Conservation (phyloP, 2,113 vertebrate genomes). For the Vanacampus margaritifer region DNA sequence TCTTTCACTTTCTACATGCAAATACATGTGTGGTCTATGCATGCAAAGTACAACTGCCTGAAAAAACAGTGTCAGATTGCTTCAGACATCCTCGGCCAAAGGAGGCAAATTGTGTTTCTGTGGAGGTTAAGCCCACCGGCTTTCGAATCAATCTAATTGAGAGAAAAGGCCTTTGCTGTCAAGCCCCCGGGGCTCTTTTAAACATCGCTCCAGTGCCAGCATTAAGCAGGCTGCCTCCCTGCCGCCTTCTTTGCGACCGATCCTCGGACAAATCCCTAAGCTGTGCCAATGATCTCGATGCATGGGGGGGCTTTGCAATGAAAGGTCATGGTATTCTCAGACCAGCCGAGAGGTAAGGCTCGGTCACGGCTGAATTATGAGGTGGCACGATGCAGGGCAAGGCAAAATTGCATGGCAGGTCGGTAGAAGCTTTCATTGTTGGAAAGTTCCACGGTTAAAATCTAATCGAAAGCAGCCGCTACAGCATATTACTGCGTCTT, state of each 20-base stretch:
- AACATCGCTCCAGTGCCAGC: conserved; percentile 45
- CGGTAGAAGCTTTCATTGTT: conserved; percentile 17
- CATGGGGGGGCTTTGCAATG: conserved; percentile 49
- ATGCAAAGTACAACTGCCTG: conserved; percentile 8
- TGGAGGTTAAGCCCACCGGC: conserved; percentile 49
- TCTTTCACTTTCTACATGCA: conserved; percentile 17
- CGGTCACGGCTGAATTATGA: conserved; percentile 56
- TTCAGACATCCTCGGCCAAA: conserved; percentile 47
- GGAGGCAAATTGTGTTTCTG: conserved; percentile 49
- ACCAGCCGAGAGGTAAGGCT: conserved; percentile 32
- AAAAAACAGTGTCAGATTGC: conserved; percentile 31
- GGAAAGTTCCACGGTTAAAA: conserved; percentile 20
- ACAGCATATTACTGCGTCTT: conserved; percentile 14
- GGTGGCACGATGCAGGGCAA: conserved; percentile 46
- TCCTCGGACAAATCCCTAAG: conserved; percentile 51
- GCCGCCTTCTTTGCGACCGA: conserved; percentile 41
- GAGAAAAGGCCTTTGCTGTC: conserved; percentile 48
- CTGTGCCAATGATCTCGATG: conserved; percentile 53
- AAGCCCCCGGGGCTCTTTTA: conserved; percentile 45
- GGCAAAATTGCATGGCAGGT: conserved; percentile 48
- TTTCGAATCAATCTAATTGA: conserved; percentile 62
- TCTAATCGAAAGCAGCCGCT: conserved; percentile 18
- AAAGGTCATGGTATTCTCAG: conserved; percentile 62
- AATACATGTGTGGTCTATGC: conserved; percentile 3
- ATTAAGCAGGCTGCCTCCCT: conserved; percentile 59